Conservation (phyloP, 1,140 invertebrate genomes). For the Zaprionus davidi region DNA sequence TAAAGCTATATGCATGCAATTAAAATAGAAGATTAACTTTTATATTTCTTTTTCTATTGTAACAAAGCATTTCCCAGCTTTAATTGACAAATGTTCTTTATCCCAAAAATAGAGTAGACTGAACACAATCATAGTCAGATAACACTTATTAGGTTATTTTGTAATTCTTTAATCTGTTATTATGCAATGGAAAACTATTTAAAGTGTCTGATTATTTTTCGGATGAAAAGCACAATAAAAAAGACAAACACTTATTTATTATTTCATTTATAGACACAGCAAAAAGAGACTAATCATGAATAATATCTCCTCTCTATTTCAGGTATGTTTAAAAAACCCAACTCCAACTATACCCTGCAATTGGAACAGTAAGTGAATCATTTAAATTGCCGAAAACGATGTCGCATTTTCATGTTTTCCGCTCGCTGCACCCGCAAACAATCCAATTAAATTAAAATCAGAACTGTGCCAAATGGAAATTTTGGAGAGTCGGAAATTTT, state of each 20-base stretch:
- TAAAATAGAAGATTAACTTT: too few relatives aligned
- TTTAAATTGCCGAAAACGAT: slow-evolving; percentile 24
- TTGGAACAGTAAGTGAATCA: slow-evolving; percentile 8
- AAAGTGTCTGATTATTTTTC: not conserved
- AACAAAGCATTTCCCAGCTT: too few relatives aligned
- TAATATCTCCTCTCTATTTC: slow-evolving; percentile 16
- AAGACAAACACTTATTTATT: too few relatives aligned
- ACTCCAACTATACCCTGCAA: not conserved
- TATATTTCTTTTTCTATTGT: too few relatives aligned
- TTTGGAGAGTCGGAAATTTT: not conserved
- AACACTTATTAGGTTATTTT: not conserved
- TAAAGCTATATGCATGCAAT: too few relatives aligned
- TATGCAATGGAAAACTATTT: not conserved
- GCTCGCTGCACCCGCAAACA: slow-evolving; percentile 21
- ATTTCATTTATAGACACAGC: too few relatives aligned
- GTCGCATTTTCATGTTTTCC: slow-evolving; percentile 13
- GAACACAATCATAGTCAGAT: not conserved
- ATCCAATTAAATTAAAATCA: slow-evolving; percentile 6
- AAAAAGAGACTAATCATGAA: too few relatives aligned
- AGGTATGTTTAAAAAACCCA: slow-evolving; percentile 30
- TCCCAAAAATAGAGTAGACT: not conserved
- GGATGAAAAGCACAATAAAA: too few relatives aligned
- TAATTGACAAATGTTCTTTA: too few relatives aligned
- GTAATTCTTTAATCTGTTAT: not conserved
- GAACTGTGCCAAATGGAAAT: slow-evolving; percentile 5